Conservation (phyloP, 2,888 invertebrate genomes). For the Limnephilus lunatus region DNA sequence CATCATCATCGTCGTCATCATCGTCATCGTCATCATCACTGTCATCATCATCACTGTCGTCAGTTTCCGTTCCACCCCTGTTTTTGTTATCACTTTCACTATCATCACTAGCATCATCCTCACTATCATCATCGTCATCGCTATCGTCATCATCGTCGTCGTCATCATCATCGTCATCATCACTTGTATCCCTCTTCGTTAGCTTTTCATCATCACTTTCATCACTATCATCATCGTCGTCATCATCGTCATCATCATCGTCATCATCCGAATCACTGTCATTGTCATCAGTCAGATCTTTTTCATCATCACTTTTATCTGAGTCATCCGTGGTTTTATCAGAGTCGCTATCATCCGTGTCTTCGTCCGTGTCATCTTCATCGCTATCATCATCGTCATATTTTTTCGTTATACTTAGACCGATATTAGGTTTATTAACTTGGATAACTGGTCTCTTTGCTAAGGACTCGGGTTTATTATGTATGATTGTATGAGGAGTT, state of each 20-base stretch:
- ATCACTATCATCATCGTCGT: constrained; percentile 52
- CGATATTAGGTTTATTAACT: constrained; percentile 49
- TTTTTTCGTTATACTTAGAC: constrained; percentile 54
- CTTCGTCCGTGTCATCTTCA: constrained; percentile 50
- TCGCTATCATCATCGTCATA: constrained; percentile 59
- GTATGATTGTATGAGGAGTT: constrained; percentile 14
- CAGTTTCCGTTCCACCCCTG: constrained; percentile 55
- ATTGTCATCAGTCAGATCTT: constrained; percentile 57
- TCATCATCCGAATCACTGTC: constrained; percentile 66
- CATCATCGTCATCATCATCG: constrained; percentile 58
- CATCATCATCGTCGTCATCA: constrained; percentile 66
- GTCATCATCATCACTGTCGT: constrained; percentile 51
- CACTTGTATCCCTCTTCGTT: constrained; percentile 53
- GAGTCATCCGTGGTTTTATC: constrained; percentile 60
- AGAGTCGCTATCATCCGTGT: constrained; percentile 57
- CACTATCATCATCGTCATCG: constrained; percentile 66
- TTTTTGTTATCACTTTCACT: constrained; percentile 65
- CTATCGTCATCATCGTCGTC: constrained; percentile 64
- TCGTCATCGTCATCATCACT: constrained; percentile 65
- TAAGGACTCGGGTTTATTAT: constrained; percentile 48
- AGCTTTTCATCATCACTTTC: constrained; percentile 68
- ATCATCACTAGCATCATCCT: constrained; percentile 67
- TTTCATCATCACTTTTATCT: constrained; percentile 61
- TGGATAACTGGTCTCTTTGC: constrained; percentile 47
- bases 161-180: constrained; percentile 62